These are phyloP conservation scores for Stenchaetothrips biformis DNA, from an alignment of 2,888 invertebrate genomes.

Conservation along the genomic window DNA sequence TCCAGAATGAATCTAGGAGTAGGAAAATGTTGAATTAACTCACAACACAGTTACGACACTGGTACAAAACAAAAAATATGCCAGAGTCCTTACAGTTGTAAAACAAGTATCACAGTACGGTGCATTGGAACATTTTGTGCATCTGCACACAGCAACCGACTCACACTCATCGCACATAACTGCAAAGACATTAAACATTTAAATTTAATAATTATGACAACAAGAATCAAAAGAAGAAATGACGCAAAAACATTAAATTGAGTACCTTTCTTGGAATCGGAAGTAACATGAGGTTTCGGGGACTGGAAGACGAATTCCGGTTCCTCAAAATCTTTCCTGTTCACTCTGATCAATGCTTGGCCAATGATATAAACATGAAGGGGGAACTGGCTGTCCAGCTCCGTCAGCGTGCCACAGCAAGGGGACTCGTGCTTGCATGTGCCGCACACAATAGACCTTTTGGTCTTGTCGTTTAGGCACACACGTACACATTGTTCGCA, in stretches of 20 bases:
- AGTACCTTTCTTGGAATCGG: background rate
- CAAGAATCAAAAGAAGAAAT: background rate
- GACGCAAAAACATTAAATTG: background rate
- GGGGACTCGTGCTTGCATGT: background rate
- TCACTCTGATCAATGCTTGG: background rate
- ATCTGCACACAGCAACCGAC: background rate
- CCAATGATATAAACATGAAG: background rate
- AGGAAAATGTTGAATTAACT: no score
- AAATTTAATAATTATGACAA: background rate
- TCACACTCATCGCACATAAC: background rate
- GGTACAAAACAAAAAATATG: background rate
- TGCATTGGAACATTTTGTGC: background rate
- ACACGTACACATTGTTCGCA: background rate
- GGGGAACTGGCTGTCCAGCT: background rate
- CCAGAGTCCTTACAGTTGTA: background rate
- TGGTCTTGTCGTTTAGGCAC: background rate
- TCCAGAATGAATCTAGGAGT: no score
- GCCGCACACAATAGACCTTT: background rate
- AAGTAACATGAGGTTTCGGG: background rate
- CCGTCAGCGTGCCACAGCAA: no score
- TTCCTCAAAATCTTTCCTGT: background rate
- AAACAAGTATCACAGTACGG: background rate
- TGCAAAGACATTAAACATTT: background rate
- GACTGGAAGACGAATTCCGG: background rate
- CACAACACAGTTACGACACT: no score